Base-by-base conservation (phyloP, 2,113 vertebrate genomes). In the Phalacrocorax brasilianus region DNA sequence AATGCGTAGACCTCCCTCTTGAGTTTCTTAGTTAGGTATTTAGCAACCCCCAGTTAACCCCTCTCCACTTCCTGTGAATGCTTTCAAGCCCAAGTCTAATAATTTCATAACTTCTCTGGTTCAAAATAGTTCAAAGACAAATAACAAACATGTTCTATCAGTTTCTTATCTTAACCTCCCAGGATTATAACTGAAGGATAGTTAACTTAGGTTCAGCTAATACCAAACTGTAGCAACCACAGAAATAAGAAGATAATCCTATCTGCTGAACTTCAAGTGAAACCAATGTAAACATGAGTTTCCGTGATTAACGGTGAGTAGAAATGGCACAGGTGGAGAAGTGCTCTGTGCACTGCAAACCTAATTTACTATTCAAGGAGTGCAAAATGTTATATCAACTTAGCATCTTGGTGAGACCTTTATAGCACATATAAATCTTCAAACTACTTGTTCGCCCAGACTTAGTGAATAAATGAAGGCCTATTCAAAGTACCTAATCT, bases 401-500 rank as follows among this genome's bases (percentile, higher is more conserved):
- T 70, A 75, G 92, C 79, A 90, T 88, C 59, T 63, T 76, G n/a
- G 91, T 94, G 67, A 96, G 90, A 92, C 18, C 50, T 88, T 79
- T 79, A 45, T 63, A 87, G 5, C 89, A n/a, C 61, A 67, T 26
- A 68, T 63, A 78, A 84, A 92, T 80, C 44, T 94, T 87, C 87
- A 65, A 92, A 91, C 15, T 61, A 49, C 42, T 71, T 84, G 26
- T 85, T 91, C 93, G 53, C 52, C 20, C 40, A 84, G 53, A 84
- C 28, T 76, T 40, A 44, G 33, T 45, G 74, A 95, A 87, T 72
- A 94, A 95, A 91, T 55, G 20, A 85, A 90, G 27, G 53, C 77
- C 79, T 74, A 86, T 44, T n/a, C 44, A 88, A 93, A 77, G 63
- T 86, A 92, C 55, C 38, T 67, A 44, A 89, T 67, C 44, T 30